Percentiles rank a stretch among this genome's conserved stretches.
Evolutionary conservation across 2,888 invertebrate genomes (phyloP).

Genomic region (Operophtera brumata): DNA sequence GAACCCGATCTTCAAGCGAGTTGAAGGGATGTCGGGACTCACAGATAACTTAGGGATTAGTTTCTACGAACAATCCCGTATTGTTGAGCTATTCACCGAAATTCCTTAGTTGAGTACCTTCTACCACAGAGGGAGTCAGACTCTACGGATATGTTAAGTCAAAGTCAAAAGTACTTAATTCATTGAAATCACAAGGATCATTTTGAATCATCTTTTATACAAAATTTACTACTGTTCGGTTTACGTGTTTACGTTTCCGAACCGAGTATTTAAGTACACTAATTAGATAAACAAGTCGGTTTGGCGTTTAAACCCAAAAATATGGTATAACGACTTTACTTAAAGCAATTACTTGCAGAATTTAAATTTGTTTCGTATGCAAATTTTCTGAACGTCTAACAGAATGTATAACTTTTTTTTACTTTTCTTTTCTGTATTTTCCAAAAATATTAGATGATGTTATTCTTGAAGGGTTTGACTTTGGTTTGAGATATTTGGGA

Average conservation of each 20-base stretch:
- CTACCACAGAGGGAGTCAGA: slow-evolving; percentile 20
- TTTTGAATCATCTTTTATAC: no score
- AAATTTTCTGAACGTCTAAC: slow-evolving; percentile 19
- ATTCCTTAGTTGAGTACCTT: slow-evolving; percentile 38
- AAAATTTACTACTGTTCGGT: slow-evolving; percentile 23
- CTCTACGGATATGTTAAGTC: no score
- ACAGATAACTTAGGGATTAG: slow-evolving; percentile 57
- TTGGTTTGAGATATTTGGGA: slow-evolving; percentile 29
- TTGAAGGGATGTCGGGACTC: slow-evolving; percentile 41
- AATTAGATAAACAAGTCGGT: slow-evolving; percentile 10
- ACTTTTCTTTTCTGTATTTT: not conserved
- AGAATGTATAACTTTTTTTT: no score
- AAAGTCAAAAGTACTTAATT: no score
- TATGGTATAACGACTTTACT: slow-evolving; percentile 21
- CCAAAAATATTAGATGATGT: slow-evolving; percentile 8
- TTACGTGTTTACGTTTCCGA: slow-evolving; percentile 18
- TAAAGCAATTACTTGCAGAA: slow-evolving; percentile 18
- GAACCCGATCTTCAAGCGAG: slow-evolving; percentile 47
- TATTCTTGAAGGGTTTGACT: slow-evolving; percentile 19
- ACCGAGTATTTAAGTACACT: slow-evolving; percentile 6
- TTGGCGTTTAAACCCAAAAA: slow-evolving; percentile 24
- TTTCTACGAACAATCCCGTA: slow-evolving; percentile 48
- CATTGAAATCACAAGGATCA: no score
- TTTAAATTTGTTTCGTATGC: slow-evolving; percentile 29
- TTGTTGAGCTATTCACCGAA: slow-evolving; percentile 45